Percentiles rank a stretch among this genome's conserved stretches.
phyloP scores from a whole-genome alignment of 2,113 vertebrate species.

The Semicossyphus pulcher region DNA sequence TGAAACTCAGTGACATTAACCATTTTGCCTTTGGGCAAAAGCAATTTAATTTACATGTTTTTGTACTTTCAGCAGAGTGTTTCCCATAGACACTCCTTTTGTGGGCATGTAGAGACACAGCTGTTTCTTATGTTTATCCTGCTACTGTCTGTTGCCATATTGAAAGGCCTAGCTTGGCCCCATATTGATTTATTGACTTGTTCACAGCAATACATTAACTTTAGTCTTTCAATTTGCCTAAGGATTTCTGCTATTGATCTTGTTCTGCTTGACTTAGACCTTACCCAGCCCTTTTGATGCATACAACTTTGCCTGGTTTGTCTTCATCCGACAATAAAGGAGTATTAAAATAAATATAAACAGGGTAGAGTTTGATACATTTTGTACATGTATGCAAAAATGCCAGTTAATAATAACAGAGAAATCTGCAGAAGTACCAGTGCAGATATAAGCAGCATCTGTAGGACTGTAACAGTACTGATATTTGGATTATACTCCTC shows the following conservation, averaged over 20 bases:
- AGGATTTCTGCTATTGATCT: conserved; percentile 45
- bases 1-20: background rate
- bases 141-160: conserved; percentile 2
- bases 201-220: conserved; percentile 43
- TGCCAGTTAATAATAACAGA: background rate
- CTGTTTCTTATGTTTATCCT: background rate
- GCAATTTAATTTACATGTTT: no score
- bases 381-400: background rate
- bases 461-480: background rate
- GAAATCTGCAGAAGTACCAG: background rate
- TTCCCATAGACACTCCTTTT: conserved; percentile 8
- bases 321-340: background rate
- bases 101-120: conserved; percentile 7
- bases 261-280: conserved; percentile 7
- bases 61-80: no score
- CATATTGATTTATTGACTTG: conserved; percentile 51
- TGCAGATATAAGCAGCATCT: background rate
- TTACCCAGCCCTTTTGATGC: background rate
- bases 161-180: conserved; percentile 3
- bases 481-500: background rate
- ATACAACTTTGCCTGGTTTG: background rate
- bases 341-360: background rate
- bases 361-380: background rate
- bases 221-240: conserved; percentile 11
- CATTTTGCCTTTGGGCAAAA: background rate